phyloP scores from a whole-genome alignment of 2,113 vertebrate genomes.

The Tetrax tetrax region DNA sequence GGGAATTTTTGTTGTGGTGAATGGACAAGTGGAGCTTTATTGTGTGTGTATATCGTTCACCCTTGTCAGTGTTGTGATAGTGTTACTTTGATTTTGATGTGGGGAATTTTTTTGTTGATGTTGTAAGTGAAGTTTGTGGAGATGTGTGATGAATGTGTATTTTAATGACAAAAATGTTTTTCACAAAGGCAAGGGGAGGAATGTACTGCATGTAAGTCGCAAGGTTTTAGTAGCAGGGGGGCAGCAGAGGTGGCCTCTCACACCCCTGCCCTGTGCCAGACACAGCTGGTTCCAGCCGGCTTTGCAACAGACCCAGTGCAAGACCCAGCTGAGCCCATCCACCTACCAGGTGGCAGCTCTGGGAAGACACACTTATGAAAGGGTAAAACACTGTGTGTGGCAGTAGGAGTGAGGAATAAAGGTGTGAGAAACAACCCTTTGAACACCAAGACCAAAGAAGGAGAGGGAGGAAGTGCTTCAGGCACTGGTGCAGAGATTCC shows the following conservation, averaged over 20 bases:
- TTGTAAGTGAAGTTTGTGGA: neutral
- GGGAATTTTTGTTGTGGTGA: neutral
- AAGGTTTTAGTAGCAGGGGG: neutral
- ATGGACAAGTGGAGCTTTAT: neutral
- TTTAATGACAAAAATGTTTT: neutral
- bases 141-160: neutral
- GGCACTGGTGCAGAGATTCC: too few relatives aligned
- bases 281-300: neutral
- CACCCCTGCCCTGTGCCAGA: neutral
- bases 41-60: neutral
- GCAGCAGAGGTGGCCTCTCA: neutral
- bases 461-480: neutral
- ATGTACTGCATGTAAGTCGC: neutral
- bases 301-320: neutral
- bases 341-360: neutral
- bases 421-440: neutral
- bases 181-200: neutral
- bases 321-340: neutral
- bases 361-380: neutral
- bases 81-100: neutral
- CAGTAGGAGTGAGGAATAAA: neutral
- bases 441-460: neutral
- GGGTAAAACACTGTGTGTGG: neutral
- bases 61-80: neutral
- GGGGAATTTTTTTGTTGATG: neutral